phyloP scores from a whole-genome alignment of 2,888 invertebrate species.

The Acanthosepion lycidas region DNA sequence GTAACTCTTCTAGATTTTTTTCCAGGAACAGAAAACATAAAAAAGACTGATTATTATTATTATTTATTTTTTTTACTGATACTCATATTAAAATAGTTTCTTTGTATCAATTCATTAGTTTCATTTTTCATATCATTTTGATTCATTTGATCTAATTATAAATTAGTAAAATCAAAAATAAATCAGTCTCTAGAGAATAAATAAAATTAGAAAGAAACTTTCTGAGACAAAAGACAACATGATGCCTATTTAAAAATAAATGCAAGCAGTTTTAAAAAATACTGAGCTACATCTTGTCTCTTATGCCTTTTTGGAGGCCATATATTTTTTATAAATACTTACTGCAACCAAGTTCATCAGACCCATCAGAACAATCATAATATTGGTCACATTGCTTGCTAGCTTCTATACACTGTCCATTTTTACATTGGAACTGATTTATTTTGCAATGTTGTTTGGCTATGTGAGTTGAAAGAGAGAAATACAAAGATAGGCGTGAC shows the following conservation, averaged over 20 bases:
- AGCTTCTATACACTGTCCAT: not conserved
- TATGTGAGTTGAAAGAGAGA: conserved; percentile 33
- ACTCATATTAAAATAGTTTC: not conserved
- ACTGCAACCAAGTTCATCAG: conserved; percentile 65
- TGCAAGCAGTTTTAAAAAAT: not conserved
- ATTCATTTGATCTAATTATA: not conserved
- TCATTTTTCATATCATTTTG: not conserved
- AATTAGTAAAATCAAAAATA: too few relatives aligned
- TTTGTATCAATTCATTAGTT: too few relatives aligned
- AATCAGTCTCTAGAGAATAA: too few relatives aligned
- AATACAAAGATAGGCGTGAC: not conserved
- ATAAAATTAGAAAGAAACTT: too few relatives aligned
- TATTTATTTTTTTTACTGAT: not conserved
- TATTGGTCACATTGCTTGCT: conserved; percentile 14
- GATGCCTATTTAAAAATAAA: not conserved
- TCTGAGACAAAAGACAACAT: not conserved
- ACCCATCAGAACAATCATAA: conserved; percentile 57
- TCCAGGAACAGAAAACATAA: not conserved
- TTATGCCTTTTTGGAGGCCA: conserved; percentile 81
- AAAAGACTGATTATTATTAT: not conserved
- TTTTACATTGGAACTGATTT: not conserved
- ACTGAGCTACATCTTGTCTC: not conserved
- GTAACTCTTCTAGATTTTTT: not conserved
- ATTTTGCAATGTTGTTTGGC: not conserved
- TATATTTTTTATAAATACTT: conserved; percentile 52